A percentile compares a stretch with the other conserved stretches of the same genome.
Evolutionary conservation across 2,797 vertebrate genomes (phyloP).

Genomic region (Botia almorhae): DNA sequence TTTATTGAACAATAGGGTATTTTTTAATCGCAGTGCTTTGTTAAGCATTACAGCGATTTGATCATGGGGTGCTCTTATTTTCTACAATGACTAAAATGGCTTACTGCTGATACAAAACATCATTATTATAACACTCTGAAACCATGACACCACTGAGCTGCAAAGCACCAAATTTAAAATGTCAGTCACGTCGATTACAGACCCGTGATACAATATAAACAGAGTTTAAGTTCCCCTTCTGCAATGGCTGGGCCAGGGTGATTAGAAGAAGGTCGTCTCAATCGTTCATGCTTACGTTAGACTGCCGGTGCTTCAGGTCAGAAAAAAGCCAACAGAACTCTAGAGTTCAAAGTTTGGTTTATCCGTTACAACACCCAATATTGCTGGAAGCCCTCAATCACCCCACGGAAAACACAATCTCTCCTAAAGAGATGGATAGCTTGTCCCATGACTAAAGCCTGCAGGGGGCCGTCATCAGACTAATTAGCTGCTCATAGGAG

Average conservation of each 20-base stretch:
- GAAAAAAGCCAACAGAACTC: not conserved
- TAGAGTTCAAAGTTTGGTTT: not conserved
- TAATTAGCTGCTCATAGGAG: slow-evolving; percentile 54
- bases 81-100: too few relatives aligned
- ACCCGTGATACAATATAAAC: not conserved
- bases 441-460: slow-evolving; percentile 12
- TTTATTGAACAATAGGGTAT: too few relatives aligned
- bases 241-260: not conserved
- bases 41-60: too few relatives aligned
- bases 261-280: slow-evolving; percentile 17
- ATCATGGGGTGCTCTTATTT: too few relatives aligned
- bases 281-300: not conserved
- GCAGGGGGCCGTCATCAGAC: slow-evolving; percentile 46
- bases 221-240: not conserved
- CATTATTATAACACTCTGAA: too few relatives aligned
- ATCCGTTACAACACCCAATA: slow-evolving; percentile 11
- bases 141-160: slow-evolving; percentile 5
- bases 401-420: not conserved
- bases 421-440: slow-evolving; percentile 20
- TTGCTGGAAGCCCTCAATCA: not conserved
- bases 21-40: too few relatives aligned
- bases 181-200: slow-evolving; percentile 4
- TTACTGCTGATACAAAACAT: too few relatives aligned
- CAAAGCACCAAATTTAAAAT: slow-evolving; percentile 14
- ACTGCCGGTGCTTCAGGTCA: not conserved